Evolutionary conservation across 2,797 vertebrate genomes (phyloP).

Genomic region (Clarias pachynema): DNA sequence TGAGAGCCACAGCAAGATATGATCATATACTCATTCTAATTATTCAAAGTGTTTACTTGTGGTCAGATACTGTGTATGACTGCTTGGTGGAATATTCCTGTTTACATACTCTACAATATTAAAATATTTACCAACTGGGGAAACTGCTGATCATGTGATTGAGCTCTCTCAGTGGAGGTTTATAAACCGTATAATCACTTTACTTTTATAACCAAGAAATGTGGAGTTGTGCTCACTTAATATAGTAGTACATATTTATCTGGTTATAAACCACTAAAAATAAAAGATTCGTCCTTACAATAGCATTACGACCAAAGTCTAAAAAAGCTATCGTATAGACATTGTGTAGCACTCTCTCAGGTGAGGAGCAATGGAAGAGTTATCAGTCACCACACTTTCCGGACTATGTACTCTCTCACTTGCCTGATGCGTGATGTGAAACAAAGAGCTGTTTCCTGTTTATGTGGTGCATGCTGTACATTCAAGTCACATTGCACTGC

Average conservation of each 20-base stretch:
- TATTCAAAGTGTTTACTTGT: slow-evolving; percentile 13
- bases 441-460: slow-evolving; percentile 77
- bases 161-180: background rate
- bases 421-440: slow-evolving; percentile 64
- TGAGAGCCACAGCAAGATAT: background rate
- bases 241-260: background rate
- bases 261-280: background rate
- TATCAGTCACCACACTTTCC: slow-evolving; percentile 44
- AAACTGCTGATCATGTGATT: background rate
- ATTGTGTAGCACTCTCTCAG: slow-evolving; percentile 15
- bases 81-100: slow-evolving; percentile 26
- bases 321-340: background rate
- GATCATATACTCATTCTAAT: background rate
- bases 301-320: background rate
- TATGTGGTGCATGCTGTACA: slow-evolving; percentile 61
- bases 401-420: slow-evolving; percentile 33
- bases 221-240: background rate
- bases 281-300: background rate
- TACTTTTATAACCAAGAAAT: background rate
- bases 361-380: slow-evolving; percentile 36
- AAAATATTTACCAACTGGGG: background rate
- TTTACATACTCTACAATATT: slow-evolving; percentile 17
- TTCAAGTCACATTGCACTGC: slow-evolving; percentile 52
- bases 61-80: slow-evolving; percentile 21
- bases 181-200: background rate